Percentiles rank a stretch among this genome's conserved stretches.
These are phyloP conservation scores for Pachycephala philippinensis DNA, from an alignment of 2,113 vertebrate species.

Conservation along the genomic window DNA sequence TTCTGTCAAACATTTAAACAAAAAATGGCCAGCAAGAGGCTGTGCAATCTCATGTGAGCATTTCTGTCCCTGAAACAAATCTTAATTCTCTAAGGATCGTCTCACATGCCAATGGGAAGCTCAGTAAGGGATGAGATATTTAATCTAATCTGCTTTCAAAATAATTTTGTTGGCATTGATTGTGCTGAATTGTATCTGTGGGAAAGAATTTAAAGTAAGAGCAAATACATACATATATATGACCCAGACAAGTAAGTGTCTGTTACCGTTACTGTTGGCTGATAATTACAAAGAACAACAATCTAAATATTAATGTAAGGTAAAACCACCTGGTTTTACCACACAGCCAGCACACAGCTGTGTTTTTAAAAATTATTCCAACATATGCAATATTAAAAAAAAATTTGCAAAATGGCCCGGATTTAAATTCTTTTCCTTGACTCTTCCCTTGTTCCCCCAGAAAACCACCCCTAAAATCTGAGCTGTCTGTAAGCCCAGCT, in stretches of 20 bases:
- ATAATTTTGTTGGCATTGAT: conserved; percentile 53
- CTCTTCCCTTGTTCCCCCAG: background rate
- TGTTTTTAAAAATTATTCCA: background rate
- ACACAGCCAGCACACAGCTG: background rate
- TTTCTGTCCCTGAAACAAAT: background rate
- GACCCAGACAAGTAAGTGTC: background rate
- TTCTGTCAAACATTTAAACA: background rate
- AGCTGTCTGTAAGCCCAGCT: background rate
- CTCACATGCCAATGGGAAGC: conserved; percentile 28
- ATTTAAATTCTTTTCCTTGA: background rate
- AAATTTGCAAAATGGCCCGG: background rate
- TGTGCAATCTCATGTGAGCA: background rate
- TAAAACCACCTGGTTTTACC: background rate
- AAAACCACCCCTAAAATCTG: background rate
- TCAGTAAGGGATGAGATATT: conserved; percentile 14
- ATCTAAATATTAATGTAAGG: background rate
- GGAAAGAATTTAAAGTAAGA: conserved; percentile 39
- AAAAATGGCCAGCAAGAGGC: background rate
- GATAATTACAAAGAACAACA: background rate
- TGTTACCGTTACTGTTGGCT: background rate
- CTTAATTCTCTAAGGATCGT: background rate
- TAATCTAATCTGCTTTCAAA: conserved; percentile 56
- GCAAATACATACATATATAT: background rate
- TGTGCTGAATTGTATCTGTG: conserved; percentile 15
- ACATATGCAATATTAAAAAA: background rate